Conservation (phyloP, 2,113 vertebrate species). For the Peromyscus polionotus region DNA sequence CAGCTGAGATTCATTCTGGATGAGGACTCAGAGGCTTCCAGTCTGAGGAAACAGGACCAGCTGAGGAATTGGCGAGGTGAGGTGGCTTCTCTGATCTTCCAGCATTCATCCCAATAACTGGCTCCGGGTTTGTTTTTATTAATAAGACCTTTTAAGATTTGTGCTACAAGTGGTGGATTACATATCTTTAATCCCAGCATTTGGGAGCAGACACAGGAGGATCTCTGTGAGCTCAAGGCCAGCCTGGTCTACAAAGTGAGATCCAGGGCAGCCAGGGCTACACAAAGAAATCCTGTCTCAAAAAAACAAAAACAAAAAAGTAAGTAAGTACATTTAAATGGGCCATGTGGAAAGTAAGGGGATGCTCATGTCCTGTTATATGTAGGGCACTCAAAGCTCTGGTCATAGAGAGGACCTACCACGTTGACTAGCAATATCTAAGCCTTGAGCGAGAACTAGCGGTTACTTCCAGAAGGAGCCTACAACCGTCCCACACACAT, state of each 20-base stretch:
- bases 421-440: not conserved
- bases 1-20: no score
- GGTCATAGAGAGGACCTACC: not conserved
- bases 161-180: no score
- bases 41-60: no score
- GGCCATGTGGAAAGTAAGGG: not conserved
- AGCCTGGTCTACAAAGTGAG: not conserved
- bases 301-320: not conserved
- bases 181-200: not conserved
- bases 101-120: no score
- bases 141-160: no score
- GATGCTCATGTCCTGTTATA: not conserved
- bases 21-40: no score
- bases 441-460: not conserved
- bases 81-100: no score
- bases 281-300: not conserved
- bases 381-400: not conserved
- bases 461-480: not conserved
- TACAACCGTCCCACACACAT: not conserved
- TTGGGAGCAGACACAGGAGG: not conserved
- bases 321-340: not conserved
- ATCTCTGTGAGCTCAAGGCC: not conserved
- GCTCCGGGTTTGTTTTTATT: no score
- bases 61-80: no score
- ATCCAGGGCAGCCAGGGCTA: not conserved